Evolutionary conservation across 2,797 vertebrate genomes (phyloP), one percentile per base, ranked within the genome.

Genomic region (Acanthurus tractus): DNA sequence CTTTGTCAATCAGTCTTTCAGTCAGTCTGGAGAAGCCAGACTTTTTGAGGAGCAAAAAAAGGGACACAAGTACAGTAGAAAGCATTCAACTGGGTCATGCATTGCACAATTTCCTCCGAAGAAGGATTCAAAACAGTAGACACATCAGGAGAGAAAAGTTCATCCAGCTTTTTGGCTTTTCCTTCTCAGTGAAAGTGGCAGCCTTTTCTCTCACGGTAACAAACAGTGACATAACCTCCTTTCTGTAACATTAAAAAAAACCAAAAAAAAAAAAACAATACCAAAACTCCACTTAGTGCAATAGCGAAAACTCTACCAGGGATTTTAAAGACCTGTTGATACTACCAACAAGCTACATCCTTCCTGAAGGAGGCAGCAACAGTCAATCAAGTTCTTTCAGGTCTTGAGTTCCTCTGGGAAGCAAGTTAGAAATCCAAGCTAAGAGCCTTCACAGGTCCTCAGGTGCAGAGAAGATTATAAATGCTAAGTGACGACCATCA

Each of bases 81-180:
- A 90, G 91, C 90, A 93, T 95, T 95, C 83, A 82, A 76, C 91
- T 94, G 92, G 96, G 95, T 95, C 95, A 96, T 96, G 96, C 97
- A 98, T 97, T 97, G 97, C 97, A 98, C 97, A 94, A 94, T 95
- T 92, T 84, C 96, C 95, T 94, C 81, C 86, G 72, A 73, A 93
- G 93, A 94, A 94, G 91, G 88, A 77, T 66, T 90, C 74, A 59
- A 71, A 91, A 89, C 82, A 83, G 84, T 78, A 86, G 84, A 83
- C 71, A 73, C 76, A 68, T 78, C 63, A 40, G 62, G 82, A 84
- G 80, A 86, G 67, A 83, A 63, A 75, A 66, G 66, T 81, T 63
- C 87, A 88, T 91, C 94, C 94, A 88, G 83, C 92, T 94, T 96
- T 34, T 96, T 94, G 96, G 95, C 95, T 94, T 93, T 94, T 95